Base-by-base conservation (phyloP, 2,888 invertebrate species). In the Alitta virens region DNA sequence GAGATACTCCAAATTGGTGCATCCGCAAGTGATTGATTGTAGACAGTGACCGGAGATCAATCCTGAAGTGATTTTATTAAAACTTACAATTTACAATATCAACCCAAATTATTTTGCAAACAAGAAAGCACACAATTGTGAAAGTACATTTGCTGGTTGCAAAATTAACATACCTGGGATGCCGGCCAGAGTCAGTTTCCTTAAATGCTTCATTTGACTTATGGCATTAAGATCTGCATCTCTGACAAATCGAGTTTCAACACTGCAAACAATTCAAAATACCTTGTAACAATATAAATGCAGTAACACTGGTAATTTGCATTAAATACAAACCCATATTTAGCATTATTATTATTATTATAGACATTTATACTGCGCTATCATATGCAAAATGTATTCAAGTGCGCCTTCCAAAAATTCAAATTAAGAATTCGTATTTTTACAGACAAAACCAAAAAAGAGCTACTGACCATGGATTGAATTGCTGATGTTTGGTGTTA, bases 121-220 rank as follows among this genome's bases (percentile, higher is more conserved):
- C 16, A n/a, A 21, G 26, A 21, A 53, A 25, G 21, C 16, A 24
- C 25, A 53, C 24, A 24, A 50, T 50, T 18, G 21, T 12, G n/a
- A 53, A 25, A 24, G 3, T 24, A 25, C 12, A 3, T 7, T 24
- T 53, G 12, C 26, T 24, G 25, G 23, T 5, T 3, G 9, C 24
- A 53, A 25, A 24, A 23, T 5, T 53, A 16, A 51, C 60, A 33
- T 58, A 77, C 77, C 75, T 69, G 75, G 76, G 42, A 74, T 63
- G 23, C 74, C 75, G 26, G 75, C 71, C 12, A 77, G 66, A 46
- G 75, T 75, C 1, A 77, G 71, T 49, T 68, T 69, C 21, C 60
- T 63, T 7, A 77, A 67, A n/a, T 71, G 57, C 40, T 62, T 72
- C 70, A 74, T 72, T 16, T 63, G 43, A 18, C 56, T 49, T 43